phyloP scores from a whole-genome alignment of 2,888 invertebrate genomes.

The Villa cingulata region DNA sequence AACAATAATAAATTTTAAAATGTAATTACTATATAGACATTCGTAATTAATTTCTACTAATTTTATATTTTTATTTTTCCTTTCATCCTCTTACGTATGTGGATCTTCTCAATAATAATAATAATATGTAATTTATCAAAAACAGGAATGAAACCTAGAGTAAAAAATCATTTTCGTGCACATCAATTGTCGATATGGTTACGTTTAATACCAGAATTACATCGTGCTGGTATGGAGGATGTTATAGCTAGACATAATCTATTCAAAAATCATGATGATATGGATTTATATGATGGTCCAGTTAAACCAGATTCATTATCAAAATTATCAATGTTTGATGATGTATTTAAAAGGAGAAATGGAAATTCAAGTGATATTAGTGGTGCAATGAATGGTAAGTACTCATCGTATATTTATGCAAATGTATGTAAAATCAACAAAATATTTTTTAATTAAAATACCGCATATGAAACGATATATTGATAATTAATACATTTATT shows the following conservation, averaged over 20 bases:
- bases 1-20: no score
- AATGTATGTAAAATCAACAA: no score
- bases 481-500: no score
- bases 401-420: no score
- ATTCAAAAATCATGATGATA: slow-evolving; percentile 78
- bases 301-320: slow-evolving; percentile 74
- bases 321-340: slow-evolving; percentile 36
- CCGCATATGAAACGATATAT: no score
- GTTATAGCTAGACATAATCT: slow-evolving; percentile 77
- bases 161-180: slow-evolving; percentile 87
- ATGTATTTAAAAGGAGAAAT: slow-evolving; percentile 44
- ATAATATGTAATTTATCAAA: no score
- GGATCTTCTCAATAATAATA: no score
- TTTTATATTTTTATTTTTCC: slow-evolving; percentile 2
- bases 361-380: slow-evolving; percentile 28
- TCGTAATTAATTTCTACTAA: neutral
- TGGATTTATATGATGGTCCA: slow-evolving; percentile 76
- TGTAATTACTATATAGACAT: no score
- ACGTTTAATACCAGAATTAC: slow-evolving; percentile 80
- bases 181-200: slow-evolving; percentile 93
- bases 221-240: slow-evolving; percentile 78
- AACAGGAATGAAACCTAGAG: slow-evolving; percentile 75
- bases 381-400: no score
- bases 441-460: no score
- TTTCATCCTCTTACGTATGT: no score